Evolutionary conservation across 2,888 invertebrate genomes (phyloP).

Genomic region (Gandaritis pyraliata): DNA sequence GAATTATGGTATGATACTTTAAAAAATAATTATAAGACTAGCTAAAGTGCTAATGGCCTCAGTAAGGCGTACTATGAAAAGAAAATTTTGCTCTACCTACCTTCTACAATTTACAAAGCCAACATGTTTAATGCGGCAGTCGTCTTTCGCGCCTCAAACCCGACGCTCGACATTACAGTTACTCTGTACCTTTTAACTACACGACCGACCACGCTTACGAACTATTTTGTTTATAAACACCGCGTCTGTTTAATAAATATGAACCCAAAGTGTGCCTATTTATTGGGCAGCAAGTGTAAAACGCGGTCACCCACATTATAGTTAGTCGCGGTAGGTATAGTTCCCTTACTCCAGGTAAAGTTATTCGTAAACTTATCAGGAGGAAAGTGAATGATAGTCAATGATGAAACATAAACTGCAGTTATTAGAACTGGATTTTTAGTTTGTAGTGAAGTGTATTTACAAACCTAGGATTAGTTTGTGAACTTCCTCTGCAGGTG

Average conservation of each 20-base stretch:
- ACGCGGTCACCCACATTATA: slow-evolving; percentile 11
- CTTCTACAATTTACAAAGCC: neutral
- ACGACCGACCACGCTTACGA: slow-evolving; percentile 12
- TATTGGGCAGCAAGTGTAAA: slow-evolving; percentile 45
- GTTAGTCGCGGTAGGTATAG: no score
- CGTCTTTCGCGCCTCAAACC: slow-evolving; percentile 16
- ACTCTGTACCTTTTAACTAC: neutral
- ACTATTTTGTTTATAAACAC: slow-evolving; percentile 38
- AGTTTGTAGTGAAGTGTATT: slow-evolving; percentile 1
- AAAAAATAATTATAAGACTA: no score
- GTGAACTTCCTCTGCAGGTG: neutral
- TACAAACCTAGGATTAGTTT: neutral
- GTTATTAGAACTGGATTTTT: neutral
- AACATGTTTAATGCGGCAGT: slow-evolving; percentile 18
- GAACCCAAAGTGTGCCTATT: slow-evolving; percentile 46
- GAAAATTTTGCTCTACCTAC: no score
- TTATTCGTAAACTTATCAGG: neutral
- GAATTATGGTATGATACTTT: no score
- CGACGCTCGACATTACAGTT: slow-evolving; percentile 9
- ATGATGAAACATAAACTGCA: slow-evolving; percentile 4
- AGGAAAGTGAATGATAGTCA: slow-evolving; percentile 3
- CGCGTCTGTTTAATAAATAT: slow-evolving; percentile 47
- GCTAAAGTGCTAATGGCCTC: no score
- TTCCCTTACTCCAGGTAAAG: neutral
- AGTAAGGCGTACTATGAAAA: no score